Evolutionary conservation across 1,140 invertebrate genomes (phyloP).

Genomic region (Pissodes strobi): DNA sequence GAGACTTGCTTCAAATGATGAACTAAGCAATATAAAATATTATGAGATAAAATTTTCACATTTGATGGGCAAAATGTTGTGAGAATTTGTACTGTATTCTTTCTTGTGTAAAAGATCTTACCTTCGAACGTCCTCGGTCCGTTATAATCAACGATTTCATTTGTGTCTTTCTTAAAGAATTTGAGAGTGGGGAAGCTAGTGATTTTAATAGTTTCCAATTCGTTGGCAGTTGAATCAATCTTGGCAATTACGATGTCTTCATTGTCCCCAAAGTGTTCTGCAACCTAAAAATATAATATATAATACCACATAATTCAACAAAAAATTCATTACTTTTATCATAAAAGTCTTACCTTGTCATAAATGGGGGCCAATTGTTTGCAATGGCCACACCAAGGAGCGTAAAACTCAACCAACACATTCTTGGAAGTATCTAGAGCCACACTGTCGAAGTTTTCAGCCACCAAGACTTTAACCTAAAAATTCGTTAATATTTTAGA

Average conservation of each 20-base stretch:
- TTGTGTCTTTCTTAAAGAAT: constrained; percentile 90
- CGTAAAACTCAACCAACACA: constrained; percentile 98
- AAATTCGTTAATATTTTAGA: not conserved
- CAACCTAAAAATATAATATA: constrained; percentile 67
- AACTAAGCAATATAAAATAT: no score
- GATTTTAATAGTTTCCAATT: constrained; percentile 93
- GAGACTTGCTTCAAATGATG: no score
- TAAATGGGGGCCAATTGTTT: constrained; percentile 96
- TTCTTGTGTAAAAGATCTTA: no score
- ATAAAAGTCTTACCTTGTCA: constrained; percentile 62
- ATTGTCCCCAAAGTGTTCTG: constrained; percentile 82
- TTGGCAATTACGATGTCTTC: constrained; percentile 92
- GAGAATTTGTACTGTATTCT: not conserved
- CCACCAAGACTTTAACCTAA: constrained; percentile 70
- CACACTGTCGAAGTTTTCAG: constrained; percentile 95
- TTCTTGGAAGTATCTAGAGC: constrained; percentile 87
- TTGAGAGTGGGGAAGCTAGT: constrained; percentile 96
- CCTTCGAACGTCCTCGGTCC: constrained; percentile 93
- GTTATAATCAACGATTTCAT: constrained; percentile 93
- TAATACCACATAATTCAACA: constrained; percentile 78
- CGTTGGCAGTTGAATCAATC: constrained; percentile 98
- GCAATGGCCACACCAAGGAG: constrained; percentile 97
- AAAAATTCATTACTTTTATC: constrained; percentile 36
- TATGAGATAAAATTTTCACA: not conserved
- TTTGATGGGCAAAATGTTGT: not conserved